Evolutionary conservation across 23 tunicate species (phyloP).

Genomic region (Trididemnum clinides): DNA sequence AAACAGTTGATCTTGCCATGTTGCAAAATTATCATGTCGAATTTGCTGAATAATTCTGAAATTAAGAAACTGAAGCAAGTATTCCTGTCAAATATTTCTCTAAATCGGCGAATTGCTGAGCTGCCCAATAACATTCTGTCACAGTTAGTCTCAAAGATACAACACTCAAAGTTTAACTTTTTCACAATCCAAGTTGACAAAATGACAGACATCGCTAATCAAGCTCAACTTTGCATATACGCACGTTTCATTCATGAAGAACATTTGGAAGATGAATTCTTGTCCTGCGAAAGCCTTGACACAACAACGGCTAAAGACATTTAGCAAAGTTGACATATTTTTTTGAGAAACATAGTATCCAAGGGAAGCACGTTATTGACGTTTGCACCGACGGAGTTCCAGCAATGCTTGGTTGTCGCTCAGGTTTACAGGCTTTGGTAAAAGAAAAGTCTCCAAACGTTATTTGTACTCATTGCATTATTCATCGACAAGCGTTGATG

Average conservation of each 20-base stretch:
- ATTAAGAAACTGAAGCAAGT: constrained; percentile 42
- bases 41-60: constrained; percentile 47
- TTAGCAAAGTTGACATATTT: constrained; percentile 11
- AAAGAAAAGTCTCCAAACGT: too few relatives aligned
- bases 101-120: constrained; percentile 56
- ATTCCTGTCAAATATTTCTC: constrained; percentile 46
- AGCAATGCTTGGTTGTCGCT: too few relatives aligned
- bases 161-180: constrained; percentile 41
- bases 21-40: constrained; percentile 31
- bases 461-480: too few relatives aligned
- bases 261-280: constrained; percentile 53
- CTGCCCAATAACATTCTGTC: constrained; percentile 57
- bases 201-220: constrained; percentile 41
- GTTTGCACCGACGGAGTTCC: too few relatives aligned
- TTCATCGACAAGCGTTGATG: too few relatives aligned
- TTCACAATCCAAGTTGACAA: constrained; percentile 57
- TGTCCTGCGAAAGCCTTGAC: constrained; percentile 38
- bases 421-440: constrained; percentile 39
- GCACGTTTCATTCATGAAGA: constrained; percentile 43
- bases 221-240: constrained; percentile 60
- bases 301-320: constrained; percentile 56
- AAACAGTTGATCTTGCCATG: constrained; percentile 57
- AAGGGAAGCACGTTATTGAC: constrained; percentile 45
- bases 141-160: too few relatives aligned
- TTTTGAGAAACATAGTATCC: constrained; percentile 37